Base-by-base conservation (phyloP, 2,888 invertebrate genomes). In the Podabrus alpinus region DNA sequence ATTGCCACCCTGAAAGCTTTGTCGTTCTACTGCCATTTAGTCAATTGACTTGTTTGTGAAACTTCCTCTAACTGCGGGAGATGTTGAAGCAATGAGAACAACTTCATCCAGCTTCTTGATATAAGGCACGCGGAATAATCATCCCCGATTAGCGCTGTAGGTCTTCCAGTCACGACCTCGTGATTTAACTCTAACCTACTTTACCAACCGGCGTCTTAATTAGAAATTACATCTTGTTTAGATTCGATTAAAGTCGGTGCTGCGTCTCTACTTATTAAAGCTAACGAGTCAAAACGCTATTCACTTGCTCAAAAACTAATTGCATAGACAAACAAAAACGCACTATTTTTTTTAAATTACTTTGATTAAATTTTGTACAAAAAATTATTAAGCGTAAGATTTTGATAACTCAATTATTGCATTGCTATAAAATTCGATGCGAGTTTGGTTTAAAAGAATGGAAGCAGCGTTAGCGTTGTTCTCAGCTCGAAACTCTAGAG, bases 401-500 rank as follows among this genome's bases (percentile, higher is more conserved):
- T 24, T 24, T 24, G 24, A 7, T 24, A 9, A 24, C 9, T 9
- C 9, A 9, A 24, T 24, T 24, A 9, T 24, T 24, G 24, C 24
- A 24, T 24, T 24, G 24, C 24, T 24, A 24, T 24, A 45, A 45
- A 45, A 45, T 45, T 45, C 45, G 45, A 45, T n/a, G 45, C 19
- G 61, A 66, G 69, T 73, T 69, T 69, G 69, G 25, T 64, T 45
- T 72, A 69, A 73, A 21, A 29, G 72, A 59, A 67, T 29, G n/a
- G 68, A 61, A 62, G 71, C 67, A 70, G 72, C 61, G 66, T 68
- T 25, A 66, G 72, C 21, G 68, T 73, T 76, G 75, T 75, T 71
- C 67, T 82, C 82, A 81, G 82, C 82, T 82, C 82, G 81, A 76
- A 83, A 82, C 81, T 83, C 82, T 81, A 80, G 79, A 81, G 78